Evolutionary conservation across 2,113 vertebrate genomes (phyloP), one percentile per base, ranked within the genome.

Genomic region (Marcusenius ussheri): DNA sequence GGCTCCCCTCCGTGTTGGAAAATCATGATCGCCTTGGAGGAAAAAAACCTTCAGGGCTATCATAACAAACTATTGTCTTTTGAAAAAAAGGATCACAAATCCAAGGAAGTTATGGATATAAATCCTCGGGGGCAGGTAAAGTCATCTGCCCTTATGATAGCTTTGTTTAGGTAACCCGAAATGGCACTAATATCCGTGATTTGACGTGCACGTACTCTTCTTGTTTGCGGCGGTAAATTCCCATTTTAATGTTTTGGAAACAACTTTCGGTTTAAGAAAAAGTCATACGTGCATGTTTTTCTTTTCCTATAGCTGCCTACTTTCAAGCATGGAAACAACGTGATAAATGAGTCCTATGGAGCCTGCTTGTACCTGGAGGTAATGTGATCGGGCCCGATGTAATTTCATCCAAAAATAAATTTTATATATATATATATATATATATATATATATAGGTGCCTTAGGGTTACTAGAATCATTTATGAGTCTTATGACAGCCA

Each of bases 1-100:
- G 96, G 95, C 46, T 96, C 96, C 62, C 94, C 95, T 1, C 95
- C 95, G 13, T 96, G 96, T 91, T 96, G 95, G 96, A 93, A 95
- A 89, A 56, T 96, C 5, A 89, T 92, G 95, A 95, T 96, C 5
- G 88, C 91, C 1, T 93, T 96, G 91, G 95, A 96, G 91, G 96
- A 96, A 94, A 96, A 96, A 90, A 84, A 91, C 0, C 92, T 96
- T 91, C 92, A 94, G 88, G 95, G 94, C 0, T 96, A 95, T 91
- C 93, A 95, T 1, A 88, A 92, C 0, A 95, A 94, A 83, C 42
- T 91, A 5, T 88, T 96, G 1, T 93, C 93, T 24, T 96, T 96
- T 66, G 94, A 95, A 2, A 96, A 96, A 89, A 31, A 42, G 45
- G 95, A 96, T 58, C 95, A 96, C 83, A 96, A 96, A 89, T 92